phyloP scores from a whole-genome alignment of 2,888 invertebrate species.

The Dynastes tityus region DNA sequence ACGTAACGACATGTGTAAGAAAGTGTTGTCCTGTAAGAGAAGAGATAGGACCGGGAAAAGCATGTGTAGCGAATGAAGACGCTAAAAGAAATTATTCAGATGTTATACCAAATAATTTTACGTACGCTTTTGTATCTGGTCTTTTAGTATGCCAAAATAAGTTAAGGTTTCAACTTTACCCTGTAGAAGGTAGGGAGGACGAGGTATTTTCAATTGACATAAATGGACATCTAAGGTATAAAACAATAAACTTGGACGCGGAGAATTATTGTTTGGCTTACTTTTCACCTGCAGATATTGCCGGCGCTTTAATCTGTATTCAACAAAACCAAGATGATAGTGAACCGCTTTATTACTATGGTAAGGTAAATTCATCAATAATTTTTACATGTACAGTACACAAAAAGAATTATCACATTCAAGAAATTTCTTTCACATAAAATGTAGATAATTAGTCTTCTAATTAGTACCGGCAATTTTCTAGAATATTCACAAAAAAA shows the following conservation, averaged over 20 bases:
- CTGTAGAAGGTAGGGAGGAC: constrained; percentile 18
- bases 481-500: too few species aligned
- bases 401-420: neutral
- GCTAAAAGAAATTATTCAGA: constrained; percentile 25
- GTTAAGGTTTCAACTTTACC: constrained; percentile 27
- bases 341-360: constrained; percentile 29
- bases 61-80: constrained; percentile 1
- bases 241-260: neutral
- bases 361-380: constrained; percentile 3
- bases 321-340: neutral
- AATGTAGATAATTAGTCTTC: too few species aligned
- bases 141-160: constrained; percentile 17
- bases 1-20: constrained; percentile 48
- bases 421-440: too few species aligned
- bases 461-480: too few species aligned
- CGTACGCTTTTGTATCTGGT: constrained; percentile 11
- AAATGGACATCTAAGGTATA: constrained; percentile 21
- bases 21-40: constrained; percentile 49
- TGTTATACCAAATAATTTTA: constrained; percentile 30
- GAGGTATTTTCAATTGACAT: constrained; percentile 34
- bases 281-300: constrained; percentile 26
- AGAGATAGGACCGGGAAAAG: constrained; percentile 26
- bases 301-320: constrained; percentile 35
- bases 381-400: neutral
- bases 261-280: constrained; percentile 47